phyloP scores from a whole-genome alignment of 2,113 vertebrate species.

The Alaudala cheleensis region DNA sequence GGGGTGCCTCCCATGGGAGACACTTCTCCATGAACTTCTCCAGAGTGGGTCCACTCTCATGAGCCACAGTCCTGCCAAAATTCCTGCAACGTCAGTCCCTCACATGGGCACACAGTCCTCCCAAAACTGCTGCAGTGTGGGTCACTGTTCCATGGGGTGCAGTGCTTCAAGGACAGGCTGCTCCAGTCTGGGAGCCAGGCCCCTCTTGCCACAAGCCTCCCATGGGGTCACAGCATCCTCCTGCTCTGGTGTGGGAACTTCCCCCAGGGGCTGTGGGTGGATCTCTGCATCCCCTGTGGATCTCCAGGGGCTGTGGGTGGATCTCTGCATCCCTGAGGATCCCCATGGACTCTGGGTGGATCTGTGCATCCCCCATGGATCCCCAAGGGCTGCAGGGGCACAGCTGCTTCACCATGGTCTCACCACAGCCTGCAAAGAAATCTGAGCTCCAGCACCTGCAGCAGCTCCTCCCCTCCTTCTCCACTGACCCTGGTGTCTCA shows the following conservation, averaged over 20 bases:
- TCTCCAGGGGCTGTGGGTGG: not conserved
- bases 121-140: not conserved
- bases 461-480: not conserved
- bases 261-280: too few relatives aligned
- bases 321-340: too few relatives aligned
- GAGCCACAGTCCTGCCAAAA: not conserved
- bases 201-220: not conserved
- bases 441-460: rapidly evolving
- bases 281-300: not conserved
- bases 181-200: not conserved
- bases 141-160: not conserved
- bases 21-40: not conserved
- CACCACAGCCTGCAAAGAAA: not conserved
- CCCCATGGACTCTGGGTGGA: not conserved
- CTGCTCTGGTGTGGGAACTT: not conserved
- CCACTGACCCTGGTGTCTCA: not conserved
- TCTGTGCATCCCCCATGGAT: not conserved
- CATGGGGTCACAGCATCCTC: not conserved
- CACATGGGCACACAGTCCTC: not conserved
- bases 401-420: not conserved
- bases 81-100: not conserved
- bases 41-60: rapidly evolving
- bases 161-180: not conserved
- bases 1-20: not conserved
- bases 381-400: not conserved